Conservation (phyloP, 2,888 invertebrate species). For the Ceriagrion tenellum region DNA sequence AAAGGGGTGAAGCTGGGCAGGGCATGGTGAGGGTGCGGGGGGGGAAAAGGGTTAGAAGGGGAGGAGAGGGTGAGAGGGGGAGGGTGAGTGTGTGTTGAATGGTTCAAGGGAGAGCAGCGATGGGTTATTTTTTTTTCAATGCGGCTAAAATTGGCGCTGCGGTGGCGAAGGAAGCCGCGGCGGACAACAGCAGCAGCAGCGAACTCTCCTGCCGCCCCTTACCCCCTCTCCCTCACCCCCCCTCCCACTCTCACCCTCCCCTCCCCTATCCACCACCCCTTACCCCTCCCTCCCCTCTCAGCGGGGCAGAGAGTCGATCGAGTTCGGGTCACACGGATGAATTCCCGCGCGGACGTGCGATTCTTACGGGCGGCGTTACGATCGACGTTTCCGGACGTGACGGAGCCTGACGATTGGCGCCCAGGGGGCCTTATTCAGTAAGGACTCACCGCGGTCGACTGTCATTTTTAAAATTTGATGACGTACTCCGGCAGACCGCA, state of each 20-base stretch:
- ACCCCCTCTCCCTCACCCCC: not conserved
- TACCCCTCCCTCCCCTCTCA: not conserved
- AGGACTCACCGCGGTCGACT: no score
- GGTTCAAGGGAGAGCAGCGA: not conserved
- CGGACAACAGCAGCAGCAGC: not conserved
- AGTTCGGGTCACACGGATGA: not conserved
- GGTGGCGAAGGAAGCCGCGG: not conserved
- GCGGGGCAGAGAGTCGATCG: not conserved
- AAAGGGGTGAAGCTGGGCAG: not conserved
- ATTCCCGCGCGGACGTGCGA: not conserved
- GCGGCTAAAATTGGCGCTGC: constrained; percentile 36
- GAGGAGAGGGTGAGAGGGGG: not conserved
- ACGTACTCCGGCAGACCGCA: no score
- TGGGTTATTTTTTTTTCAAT: not conserved
- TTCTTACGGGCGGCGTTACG: no score
- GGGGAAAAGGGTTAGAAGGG: no score
- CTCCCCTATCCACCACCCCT: no score
- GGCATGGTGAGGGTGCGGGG: not conserved
- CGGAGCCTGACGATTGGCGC: no score
- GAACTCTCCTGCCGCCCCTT: not conserved
- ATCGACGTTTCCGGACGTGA: no score
- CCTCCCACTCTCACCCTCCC: no score
- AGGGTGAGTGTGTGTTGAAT: not conserved
- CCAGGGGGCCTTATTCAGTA: no score
- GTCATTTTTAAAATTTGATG: no score